Evolutionary conservation across 2,797 vertebrate species (phyloP).

Genomic region (Mormyrus proboscirostris): DNA sequence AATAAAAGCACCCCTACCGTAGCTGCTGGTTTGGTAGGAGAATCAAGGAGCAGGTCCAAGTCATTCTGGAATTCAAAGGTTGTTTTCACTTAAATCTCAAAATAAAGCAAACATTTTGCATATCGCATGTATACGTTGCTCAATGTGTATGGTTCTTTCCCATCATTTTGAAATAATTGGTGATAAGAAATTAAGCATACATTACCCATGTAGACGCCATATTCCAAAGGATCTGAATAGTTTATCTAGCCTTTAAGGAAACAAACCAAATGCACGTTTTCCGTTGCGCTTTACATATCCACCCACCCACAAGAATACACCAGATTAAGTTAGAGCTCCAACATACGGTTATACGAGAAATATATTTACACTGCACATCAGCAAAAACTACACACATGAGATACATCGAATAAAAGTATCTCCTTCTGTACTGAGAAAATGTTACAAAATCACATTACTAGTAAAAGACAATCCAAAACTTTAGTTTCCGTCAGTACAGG

Average conservation of each 20-base stretch:
- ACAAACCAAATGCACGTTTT: neutral
- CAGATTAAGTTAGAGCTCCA: neutral
- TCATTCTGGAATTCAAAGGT: slow-evolving; percentile 53
- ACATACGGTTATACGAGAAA: neutral
- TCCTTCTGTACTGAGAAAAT: neutral
- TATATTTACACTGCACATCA: neutral
- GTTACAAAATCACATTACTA: neutral
- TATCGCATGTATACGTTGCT: neutral
- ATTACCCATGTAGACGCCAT: slow-evolving; percentile 44
- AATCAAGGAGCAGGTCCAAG: slow-evolving; percentile 62
- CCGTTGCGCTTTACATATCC: neutral
- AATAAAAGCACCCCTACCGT: slow-evolving; percentile 46
- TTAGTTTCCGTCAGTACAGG: neutral
- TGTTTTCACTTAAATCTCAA: neutral
- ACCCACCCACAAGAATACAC: neutral
- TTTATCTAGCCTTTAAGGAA: neutral
- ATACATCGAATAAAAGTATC: neutral
- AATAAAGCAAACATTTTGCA: neutral
- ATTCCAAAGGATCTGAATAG: neutral
- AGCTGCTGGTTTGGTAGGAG: slow-evolving; percentile 55
- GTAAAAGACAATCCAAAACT: neutral
- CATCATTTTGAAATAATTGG: neutral
- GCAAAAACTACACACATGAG: neutral
- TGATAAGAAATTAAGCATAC: neutral
- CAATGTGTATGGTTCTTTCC: neutral